Evolutionary conservation across 1,140 invertebrate species (phyloP), one percentile per base, ranked within the genome.

Genomic region (Megalopta genalis): DNA sequence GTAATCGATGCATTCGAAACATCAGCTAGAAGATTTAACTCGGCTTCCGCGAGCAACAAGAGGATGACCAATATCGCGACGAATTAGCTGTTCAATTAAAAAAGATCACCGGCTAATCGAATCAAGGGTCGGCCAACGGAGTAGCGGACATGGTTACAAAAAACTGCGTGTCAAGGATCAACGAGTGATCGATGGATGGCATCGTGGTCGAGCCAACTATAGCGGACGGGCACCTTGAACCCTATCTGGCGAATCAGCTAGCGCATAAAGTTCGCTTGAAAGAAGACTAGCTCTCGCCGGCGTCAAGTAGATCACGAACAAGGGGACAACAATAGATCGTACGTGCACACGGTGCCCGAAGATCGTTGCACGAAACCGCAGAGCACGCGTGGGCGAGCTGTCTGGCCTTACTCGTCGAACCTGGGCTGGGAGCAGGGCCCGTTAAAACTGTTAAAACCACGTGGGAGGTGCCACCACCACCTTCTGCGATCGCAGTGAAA

Each of bases 321-420:
- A 32, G 27, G 23, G 23, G 32, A 42, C 25, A 25, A 62, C 57
- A 63, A 63, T 54, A 71, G 60, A 72, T 25, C 8, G 65, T 25
- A 46, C 42, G 60, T 52, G 42, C 59, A 46, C 62, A 49, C 32
- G 59, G 42, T 27, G 32, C 32, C 64, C 37, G 18, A 68, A 16
- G 59, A 66, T 63, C 54, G 52, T 25, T 37, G 32, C 32, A 2
- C 21, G 23, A 59, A 80, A 32, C 42, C 42, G 10, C 49, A 49
- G 18, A 37, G 23, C 27, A 25, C 71, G 82, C 63, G 89, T 87
- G 80, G 82, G 86, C 82, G 81, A 84, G 78, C 77, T 64, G 78
- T 84, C 83, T 82, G 85, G 80, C 85, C 81, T 89, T 86, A 86
- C 80, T 87, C 83, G 89, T 86, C 86, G 80, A 89, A 89, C 77